Evolutionary conservation across 1,140 invertebrate genomes (phyloP).

Genomic region (Nebria ingens): DNA sequence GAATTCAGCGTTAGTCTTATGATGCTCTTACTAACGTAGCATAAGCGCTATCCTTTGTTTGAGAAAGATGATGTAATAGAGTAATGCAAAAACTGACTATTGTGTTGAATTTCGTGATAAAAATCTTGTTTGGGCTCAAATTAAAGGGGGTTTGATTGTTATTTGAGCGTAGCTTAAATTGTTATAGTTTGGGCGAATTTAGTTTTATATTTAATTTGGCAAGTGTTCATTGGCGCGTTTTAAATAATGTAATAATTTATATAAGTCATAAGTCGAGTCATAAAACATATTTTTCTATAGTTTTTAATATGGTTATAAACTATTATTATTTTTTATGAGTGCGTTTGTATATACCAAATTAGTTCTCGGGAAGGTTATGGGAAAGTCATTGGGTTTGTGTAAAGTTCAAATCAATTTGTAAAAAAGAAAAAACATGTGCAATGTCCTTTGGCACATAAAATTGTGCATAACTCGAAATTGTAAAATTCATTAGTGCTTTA

Average conservation of each 20-base stretch:
- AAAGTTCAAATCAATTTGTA: neutral
- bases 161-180: no score
- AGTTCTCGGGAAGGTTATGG: neutral
- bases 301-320: neutral
- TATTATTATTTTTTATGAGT: neutral
- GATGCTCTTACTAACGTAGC: no score
- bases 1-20: no score
- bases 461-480: no score
- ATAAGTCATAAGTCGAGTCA: neutral
- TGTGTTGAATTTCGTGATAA: no score
- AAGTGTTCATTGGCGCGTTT: neutral
- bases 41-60: no score
- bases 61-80: no score
- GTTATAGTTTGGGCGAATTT: neutral
- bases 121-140: no score
- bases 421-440: neutral
- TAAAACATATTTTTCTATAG: neutral
- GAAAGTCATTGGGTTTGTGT: neutral
- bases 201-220: neutral
- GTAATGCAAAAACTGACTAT: no score
- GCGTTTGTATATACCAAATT: neutral
- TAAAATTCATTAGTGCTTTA: neutral
- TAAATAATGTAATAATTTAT: neutral
- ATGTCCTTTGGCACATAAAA: no score
- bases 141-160: no score